Conservation (phyloP, 2,113 vertebrate genomes). For the Entosphenus tridentatus region DNA sequence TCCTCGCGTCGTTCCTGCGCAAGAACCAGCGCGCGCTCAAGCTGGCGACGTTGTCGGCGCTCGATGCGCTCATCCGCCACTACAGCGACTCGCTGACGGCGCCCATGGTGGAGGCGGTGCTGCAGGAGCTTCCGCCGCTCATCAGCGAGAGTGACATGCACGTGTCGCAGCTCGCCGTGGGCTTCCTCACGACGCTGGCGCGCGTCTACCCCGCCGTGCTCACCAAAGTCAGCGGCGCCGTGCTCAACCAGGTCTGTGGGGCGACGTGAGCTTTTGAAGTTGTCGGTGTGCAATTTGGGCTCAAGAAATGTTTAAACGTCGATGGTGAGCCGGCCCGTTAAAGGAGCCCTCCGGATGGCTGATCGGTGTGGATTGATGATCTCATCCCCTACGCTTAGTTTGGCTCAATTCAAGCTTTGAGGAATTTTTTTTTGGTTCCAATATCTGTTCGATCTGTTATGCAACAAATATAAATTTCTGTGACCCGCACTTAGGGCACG, state of each 20-base stretch:
- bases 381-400: no score
- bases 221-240: conserved; percentile 29
- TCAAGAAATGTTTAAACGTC: no score
- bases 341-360: no score
- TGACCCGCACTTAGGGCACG: no score
- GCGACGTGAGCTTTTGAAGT: no score
- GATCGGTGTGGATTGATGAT: no score
- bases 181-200: conserved; percentile 40
- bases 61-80: conserved; percentile 42
- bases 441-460: no score
- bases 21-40: conserved; percentile 65
- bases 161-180: conserved; percentile 50
- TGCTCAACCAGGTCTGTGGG: conserved; percentile 28
- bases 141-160: conserved; percentile 70
- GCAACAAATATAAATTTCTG: no score
- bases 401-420: no score
- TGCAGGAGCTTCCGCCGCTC: conserved; percentile 43
- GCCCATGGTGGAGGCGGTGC: conserved; percentile 28
- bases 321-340: no score
- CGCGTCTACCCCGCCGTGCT: conserved; percentile 37
- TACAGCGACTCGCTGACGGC: conserved; percentile 44
- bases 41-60: conserved; percentile 38
- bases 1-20: conserved; percentile 53
- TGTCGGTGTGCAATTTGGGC: no score
- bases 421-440: no score